Percentiles rank a stretch among this genome's conserved stretches.
These are phyloP conservation scores for Motacilla tschutschensis DNA, from an alignment of 2,113 vertebrate genomes.

Conservation along the genomic window DNA sequence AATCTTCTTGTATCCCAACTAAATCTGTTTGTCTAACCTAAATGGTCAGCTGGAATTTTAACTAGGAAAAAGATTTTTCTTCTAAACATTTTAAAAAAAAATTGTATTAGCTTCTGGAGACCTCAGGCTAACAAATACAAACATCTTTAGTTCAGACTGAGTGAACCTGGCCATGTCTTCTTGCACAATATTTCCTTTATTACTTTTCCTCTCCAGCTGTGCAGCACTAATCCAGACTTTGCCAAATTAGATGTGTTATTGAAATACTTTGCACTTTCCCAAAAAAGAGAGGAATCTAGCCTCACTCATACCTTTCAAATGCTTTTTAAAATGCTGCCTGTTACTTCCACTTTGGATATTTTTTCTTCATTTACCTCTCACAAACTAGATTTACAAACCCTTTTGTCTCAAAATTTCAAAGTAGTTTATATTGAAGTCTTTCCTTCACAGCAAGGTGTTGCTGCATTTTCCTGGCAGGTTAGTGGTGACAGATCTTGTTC, in stretches of 20 bases:
- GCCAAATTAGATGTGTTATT: neutral
- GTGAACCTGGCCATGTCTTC: neutral
- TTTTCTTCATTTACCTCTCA: neutral
- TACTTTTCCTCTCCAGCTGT: neutral
- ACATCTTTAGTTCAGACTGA: neutral
- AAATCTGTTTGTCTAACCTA: neutral
- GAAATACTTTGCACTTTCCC: neutral
- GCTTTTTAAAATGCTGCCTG: neutral
- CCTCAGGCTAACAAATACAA: neutral
- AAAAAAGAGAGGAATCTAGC: neutral
- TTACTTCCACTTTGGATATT: neutral
- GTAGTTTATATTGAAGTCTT: neutral
- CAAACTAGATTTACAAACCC: neutral
- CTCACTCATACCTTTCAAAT: neutral
- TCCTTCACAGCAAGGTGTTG: neutral
- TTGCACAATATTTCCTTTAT: neutral
- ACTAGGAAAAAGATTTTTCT: neutral
- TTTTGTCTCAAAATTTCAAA: neutral
- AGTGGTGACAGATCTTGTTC: neutral
- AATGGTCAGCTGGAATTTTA: neutral
- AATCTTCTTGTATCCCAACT: neutral
- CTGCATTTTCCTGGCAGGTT: neutral
- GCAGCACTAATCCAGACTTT: neutral
- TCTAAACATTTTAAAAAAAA: neutral
- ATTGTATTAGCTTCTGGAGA: neutral